A percentile compares a stretch with the other conserved stretches of the same genome.
Evolutionary conservation across 2,113 vertebrate species (phyloP).

Genomic region (Noctilio leporinus): DNA sequence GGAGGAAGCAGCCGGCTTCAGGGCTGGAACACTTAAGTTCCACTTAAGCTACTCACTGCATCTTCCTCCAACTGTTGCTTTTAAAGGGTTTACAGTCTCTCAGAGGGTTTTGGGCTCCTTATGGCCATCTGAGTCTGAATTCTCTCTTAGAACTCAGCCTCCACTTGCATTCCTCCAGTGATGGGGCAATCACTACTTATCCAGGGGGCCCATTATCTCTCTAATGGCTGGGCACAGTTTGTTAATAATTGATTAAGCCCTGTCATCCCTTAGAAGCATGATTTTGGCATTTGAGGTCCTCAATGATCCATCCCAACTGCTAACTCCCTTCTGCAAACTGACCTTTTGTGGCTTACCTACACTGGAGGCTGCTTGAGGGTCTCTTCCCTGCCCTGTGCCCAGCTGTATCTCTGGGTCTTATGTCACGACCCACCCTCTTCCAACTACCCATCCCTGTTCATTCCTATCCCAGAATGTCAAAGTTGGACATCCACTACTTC

Average conservation of each 20-base stretch:
- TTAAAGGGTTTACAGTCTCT: neutral
- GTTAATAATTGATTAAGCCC: neutral
- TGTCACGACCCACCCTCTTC: neutral
- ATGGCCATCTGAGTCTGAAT: neutral
- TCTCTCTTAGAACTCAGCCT: neutral
- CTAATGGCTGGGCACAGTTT: neutral
- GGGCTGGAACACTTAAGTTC: neutral
- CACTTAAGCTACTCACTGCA: accelerated
- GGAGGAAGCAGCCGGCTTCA: neutral
- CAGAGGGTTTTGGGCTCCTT: neutral
- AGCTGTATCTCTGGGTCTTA: neutral
- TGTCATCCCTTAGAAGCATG: neutral
- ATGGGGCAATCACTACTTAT: neutral
- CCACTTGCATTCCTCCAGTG: neutral
- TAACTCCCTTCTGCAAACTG: neutral
- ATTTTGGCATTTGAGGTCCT: neutral
- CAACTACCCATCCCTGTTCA: neutral
- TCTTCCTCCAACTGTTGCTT: neutral
- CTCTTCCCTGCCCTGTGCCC: neutral
- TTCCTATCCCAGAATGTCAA: neutral
- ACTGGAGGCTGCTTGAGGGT: neutral
- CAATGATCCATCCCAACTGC: neutral
- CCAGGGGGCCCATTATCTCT: neutral
- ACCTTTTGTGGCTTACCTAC: neutral
- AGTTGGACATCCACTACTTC: neutral